Evolutionary conservation across 2,113 vertebrate species (phyloP), one percentile per base, ranked within the genome.

Genomic region (Glaucomys volans): DNA sequence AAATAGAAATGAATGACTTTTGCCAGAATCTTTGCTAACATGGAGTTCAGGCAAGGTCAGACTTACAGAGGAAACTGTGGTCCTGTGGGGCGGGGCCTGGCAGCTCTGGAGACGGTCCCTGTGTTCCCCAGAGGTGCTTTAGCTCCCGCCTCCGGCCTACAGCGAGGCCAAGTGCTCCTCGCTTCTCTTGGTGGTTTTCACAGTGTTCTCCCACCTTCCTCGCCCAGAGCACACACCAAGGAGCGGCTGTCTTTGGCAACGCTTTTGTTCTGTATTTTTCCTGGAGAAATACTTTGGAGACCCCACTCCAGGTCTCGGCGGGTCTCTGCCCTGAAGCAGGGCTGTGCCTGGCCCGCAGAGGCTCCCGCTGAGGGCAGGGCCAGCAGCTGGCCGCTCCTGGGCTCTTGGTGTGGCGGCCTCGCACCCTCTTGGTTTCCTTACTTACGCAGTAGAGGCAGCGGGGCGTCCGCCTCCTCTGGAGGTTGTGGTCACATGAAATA

Each of bases 401-500:
- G 66, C 69, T 71, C 40, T 30, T 17, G 5, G 74, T 42, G n/a
- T 6, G 9, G 52, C 22, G 62, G 50, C 64, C 52, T 71, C 13
- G 79, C 37, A 35, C n/a, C n/a, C n/a, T n/a, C n/a, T n/a, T 35
- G 0, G n/a, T 76, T 57, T n/a, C 32, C 42, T 57, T 44, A 32
- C 59, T 47, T 32, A 44, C 16, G 3, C 50, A 32, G 2, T 1
- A 3, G 22, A 22, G 59, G 8, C 57, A 28, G 11, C 24, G 5
- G 11, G 12, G 64, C 26, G 9, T 30, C 64, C 7, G 2, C 64
- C 42, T 37, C 2, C 0, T 8, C 6, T 24, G 54, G 20, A 22
- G 2, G 54, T 57, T 57, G 54, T 57, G 54, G 59, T 62, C 59
- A 28, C 8, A 24, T 62, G 24, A 62, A 81, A 42, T 42, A 8